Base-by-base conservation (phyloP, 1,140 invertebrate genomes). In the Cotesia typhae region DNA sequence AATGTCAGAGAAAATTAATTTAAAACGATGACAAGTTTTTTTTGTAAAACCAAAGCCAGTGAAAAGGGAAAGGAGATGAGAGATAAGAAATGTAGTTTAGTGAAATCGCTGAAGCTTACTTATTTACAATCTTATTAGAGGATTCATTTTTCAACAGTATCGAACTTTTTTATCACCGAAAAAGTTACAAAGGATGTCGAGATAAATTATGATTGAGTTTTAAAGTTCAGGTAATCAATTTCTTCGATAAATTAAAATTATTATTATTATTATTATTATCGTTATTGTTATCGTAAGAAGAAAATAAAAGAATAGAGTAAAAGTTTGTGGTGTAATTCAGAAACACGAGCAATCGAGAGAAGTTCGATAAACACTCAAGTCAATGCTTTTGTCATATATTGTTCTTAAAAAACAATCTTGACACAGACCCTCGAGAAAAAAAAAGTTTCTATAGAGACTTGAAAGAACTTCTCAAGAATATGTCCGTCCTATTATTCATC, bases 371-470 rank as follows among this genome's bases (percentile, higher is more conserved):
- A 59, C 20, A 20, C 57, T 59, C 20, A 20, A 59, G 57, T 59
- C 20, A 20, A 38, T 41, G 12, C 12, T 41, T 57, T 57, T 14
- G 53, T 57, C 53, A 63, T 28, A 36, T 38, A 20, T 17, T 41
- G 37, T 38, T 37, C 60, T 63, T 63, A 28, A 63, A 63, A 37
- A 9, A 63, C 35, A 63, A 41, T 41, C 37, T 37, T 63, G 35
- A 38, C 37, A 28, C n/a, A 4, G 35, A 12, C 60, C 36, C 10
- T 38, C n/a, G n/a, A 17, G 12, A 41, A 63, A 63, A 17, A 17
- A 63, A 17, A 63, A 63, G 60, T 38, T 63, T 63, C 60, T 63
- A 37, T 41, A 37, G 60, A 63, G 4, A 36, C 37, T 63, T 37
- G 28, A 41, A 60, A 4, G 36, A 63, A 36, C 60, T 63, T 38